Percentiles rank a stretch among this genome's conserved stretches.
These are phyloP conservation scores for Dichetophora obliterata DNA, from an alignment of 2,888 invertebrate species.

Conservation along the genomic window DNA sequence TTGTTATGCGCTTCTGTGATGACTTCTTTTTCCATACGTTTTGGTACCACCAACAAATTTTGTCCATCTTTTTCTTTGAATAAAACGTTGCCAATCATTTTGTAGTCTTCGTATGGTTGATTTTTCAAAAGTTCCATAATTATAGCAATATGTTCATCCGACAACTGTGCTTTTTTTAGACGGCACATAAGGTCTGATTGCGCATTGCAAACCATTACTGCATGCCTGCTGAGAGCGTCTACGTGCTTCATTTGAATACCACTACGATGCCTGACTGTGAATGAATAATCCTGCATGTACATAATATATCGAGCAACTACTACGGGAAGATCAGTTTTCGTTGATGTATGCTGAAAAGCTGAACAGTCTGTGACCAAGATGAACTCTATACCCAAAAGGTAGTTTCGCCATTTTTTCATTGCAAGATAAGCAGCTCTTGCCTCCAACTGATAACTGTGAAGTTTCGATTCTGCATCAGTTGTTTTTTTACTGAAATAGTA, in stretches of 20 bases:
- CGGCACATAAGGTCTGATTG: conserved; percentile 25
- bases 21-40: conserved; percentile 41
- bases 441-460: conserved; percentile 52
- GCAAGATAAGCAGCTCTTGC: conserved; percentile 48
- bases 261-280: conserved; percentile 45
- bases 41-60: conserved; percentile 41
- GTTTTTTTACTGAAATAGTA: conserved; percentile 41
- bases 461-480: conserved; percentile 26
- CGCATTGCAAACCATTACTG: conserved; percentile 1
- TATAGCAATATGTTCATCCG: conserved; percentile 31
- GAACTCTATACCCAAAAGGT: conserved; percentile 46
- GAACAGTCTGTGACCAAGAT: conserved; percentile 42
- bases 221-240: conserved; percentile 46
- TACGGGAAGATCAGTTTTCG: conserved; percentile 34
- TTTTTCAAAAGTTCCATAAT: conserved; percentile 33
- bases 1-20: conserved; percentile 33
- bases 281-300: conserved; percentile 48
- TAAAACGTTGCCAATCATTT: conserved; percentile 36
- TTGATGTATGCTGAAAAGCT: conserved; percentile 40
- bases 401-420: conserved; percentile 51
- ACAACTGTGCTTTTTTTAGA: conserved; percentile 30
- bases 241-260: conserved; percentile 48
- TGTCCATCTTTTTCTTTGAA: conserved; percentile 34
- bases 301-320: conserved; percentile 46
- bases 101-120: conserved; percentile 33